Percentiles rank a stretch among this genome's conserved stretches.
Conservation (phyloP, 2,888 invertebrate genomes). For the Scrobipalpa costella region DNA sequence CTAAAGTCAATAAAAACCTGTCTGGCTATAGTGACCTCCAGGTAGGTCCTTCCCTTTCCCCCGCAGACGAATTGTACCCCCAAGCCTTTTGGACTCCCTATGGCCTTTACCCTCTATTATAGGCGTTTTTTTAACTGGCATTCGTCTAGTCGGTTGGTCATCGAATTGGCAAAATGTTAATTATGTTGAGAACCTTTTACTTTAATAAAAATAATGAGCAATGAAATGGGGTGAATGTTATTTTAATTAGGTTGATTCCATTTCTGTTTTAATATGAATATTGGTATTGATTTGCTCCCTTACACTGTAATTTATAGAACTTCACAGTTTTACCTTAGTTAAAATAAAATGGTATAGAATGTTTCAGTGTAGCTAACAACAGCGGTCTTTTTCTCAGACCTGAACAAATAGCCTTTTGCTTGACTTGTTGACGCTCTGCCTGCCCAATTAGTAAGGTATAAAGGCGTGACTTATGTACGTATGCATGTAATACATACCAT, state of each 20-base stretch:
- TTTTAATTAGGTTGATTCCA: not conserved
- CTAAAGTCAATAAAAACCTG: conserved; percentile 65
- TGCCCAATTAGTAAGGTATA: not conserved
- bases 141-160: conserved; percentile 27
- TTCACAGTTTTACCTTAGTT: too few relatives aligned
- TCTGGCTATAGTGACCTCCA: conserved; percentile 67
- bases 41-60: conserved; percentile 44
- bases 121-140: conserved; percentile 30
- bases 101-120: conserved; percentile 38
- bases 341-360: too few relatives aligned
- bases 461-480: not conserved
- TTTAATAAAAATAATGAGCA: not conserved
- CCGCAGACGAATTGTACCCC: conserved; percentile 45
- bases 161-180: conserved; percentile 20
- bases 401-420: too few relatives aligned
- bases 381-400: too few relatives aligned
- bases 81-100: conserved; percentile 22
- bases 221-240: conserved; percentile 3
- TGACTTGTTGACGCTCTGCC: not conserved
- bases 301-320: too few relatives aligned
- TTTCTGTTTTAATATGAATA: too few relatives aligned
- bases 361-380: too few relatives aligned
- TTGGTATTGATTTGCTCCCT: too few relatives aligned
- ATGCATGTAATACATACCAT: too few relatives aligned
- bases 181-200: not conserved